Evolutionary conservation across 2,888 invertebrate species (phyloP).

Genomic region (Malthinus seriepunctatus): DNA sequence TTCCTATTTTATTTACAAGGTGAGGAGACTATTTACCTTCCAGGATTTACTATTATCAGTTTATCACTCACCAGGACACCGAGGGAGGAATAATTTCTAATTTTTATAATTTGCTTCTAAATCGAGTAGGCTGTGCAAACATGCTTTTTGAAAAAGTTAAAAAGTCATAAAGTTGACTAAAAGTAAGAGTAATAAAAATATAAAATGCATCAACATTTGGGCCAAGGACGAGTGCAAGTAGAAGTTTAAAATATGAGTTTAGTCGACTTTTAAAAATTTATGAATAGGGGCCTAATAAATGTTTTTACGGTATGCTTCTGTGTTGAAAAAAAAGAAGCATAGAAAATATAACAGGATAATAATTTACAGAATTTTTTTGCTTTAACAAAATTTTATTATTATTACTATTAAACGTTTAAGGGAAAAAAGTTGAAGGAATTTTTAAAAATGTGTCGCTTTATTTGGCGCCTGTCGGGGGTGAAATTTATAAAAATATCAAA

Average conservation of each 20-base stretch:
- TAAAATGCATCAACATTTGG: slow-evolving; percentile 36
- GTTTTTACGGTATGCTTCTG: slow-evolving; percentile 13
- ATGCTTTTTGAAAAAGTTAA: background rate
- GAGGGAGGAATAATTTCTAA: background rate
- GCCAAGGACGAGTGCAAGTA: slow-evolving; percentile 38
- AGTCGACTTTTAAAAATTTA: slow-evolving; percentile 10
- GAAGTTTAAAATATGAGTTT: slow-evolving; percentile 11
- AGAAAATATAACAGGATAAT: slow-evolving; percentile 5
- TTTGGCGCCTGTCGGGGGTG: slow-evolving; percentile 14
- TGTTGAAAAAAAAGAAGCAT: background rate
- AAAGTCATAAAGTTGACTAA: slow-evolving; percentile 34
- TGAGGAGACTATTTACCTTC: background rate
- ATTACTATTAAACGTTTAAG: background rate
- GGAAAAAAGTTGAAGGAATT: background rate
- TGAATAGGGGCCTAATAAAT: slow-evolving; percentile 11
- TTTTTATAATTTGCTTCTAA: slow-evolving; percentile 10
- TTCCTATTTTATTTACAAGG: background rate
- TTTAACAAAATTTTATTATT: background rate
- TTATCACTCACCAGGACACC: background rate
- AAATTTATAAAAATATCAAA: slow-evolving; percentile 15
- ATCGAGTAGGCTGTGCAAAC: too few species aligned
- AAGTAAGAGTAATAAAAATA: slow-evolving; percentile 46
- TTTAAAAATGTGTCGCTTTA: background rate
- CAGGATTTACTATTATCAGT: slow-evolving; percentile 5
- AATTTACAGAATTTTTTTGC: background rate